phyloP scores from a whole-genome alignment of 2,113 vertebrate genomes.

The Vulpes vulpes region DNA sequence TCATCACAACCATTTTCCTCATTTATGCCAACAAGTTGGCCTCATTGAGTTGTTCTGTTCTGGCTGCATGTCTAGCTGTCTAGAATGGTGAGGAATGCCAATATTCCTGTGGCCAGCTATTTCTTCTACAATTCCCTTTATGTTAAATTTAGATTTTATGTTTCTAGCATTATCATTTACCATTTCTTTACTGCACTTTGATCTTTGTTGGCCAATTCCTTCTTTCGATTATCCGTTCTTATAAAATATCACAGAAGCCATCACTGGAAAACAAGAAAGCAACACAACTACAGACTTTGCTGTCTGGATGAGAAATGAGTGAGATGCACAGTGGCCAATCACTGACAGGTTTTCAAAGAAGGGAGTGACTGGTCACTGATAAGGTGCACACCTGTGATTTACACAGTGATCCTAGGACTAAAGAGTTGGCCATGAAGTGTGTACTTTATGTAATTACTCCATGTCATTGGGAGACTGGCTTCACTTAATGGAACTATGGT shows the following conservation, averaged over 20 bases:
- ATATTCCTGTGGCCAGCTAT: background rate
- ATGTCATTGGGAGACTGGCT: background rate
- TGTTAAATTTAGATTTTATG: background rate
- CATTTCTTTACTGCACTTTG: background rate
- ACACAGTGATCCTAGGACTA: accelerated
- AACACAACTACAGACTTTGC: background rate
- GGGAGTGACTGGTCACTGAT: background rate
- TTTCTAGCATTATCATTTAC: background rate
- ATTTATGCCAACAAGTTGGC: background rate
- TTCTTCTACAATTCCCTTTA: background rate
- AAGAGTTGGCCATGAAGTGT: background rate
- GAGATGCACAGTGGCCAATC: background rate
- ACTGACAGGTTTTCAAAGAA: background rate
- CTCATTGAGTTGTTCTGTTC: background rate
- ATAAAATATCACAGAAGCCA: background rate
- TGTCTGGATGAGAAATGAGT: background rate
- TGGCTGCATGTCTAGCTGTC: background rate
- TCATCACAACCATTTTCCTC: background rate
- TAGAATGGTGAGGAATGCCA: background rate
- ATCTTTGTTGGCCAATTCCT: background rate
- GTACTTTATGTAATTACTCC: background rate
- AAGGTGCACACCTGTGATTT: background rate
- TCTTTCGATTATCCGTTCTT: background rate
- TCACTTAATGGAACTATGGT: background rate
- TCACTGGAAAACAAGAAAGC: background rate